Conservation (phyloP, 2,888 invertebrate species). For the Nowickia ferox region DNA sequence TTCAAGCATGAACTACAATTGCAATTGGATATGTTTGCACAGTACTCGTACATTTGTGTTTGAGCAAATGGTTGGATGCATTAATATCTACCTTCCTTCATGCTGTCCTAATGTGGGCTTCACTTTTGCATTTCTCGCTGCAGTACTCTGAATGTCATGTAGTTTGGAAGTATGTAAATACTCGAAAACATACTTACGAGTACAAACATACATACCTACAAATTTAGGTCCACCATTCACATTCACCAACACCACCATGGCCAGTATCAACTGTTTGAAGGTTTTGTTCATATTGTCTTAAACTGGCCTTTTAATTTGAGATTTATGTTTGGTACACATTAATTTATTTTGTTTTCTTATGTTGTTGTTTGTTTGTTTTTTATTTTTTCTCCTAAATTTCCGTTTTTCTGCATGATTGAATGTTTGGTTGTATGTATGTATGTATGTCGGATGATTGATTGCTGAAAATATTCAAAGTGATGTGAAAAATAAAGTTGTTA, state of each 20-base stretch:
- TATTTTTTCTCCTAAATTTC: conserved; percentile 40
- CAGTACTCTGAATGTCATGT: conserved; percentile 38
- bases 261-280: conserved; percentile 32
- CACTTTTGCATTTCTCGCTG: conserved; percentile 23
- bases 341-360: conserved; percentile 61
- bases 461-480: conserved; percentile 63
- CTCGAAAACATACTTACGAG: background rate
- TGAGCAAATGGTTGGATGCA: conserved; percentile 28
- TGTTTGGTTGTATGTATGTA: conserved; percentile 48
- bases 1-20: background rate
- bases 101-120: conserved; percentile 63
- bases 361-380: conserved; percentile 15
- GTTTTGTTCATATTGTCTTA: conserved; percentile 52
- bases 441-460: conserved; percentile 67
- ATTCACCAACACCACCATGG: conserved; percentile 7
- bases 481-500: conserved; percentile 71
- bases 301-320: conserved; percentile 67
- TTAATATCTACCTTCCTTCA: conserved; percentile 25
- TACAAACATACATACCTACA: background rate
- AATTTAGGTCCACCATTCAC: conserved; percentile 25
- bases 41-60: background rate
- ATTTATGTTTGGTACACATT: conserved; percentile 61
- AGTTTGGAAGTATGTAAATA: conserved; percentile 9
- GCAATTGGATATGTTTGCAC: conserved; percentile 5
- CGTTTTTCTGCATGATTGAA: conserved; percentile 65